Percentiles rank a stretch among this genome's conserved stretches.
phyloP scores from a whole-genome alignment of 92 coral and sea anemone genomes.

The Pocillopora meandrina region DNA sequence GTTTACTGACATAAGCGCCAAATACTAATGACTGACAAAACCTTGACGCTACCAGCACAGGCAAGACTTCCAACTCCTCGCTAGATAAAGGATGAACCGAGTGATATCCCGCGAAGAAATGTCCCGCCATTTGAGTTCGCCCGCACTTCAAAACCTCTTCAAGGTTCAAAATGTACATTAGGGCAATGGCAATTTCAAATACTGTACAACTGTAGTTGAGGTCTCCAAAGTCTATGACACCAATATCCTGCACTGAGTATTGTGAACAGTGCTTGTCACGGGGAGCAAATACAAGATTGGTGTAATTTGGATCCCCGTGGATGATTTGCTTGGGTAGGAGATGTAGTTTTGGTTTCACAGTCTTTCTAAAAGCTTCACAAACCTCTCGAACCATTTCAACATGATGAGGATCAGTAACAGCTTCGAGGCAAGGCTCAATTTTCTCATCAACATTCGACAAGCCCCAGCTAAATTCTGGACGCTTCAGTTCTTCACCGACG shows the following conservation, averaged over 20 bases:
- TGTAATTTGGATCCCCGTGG: slow-evolving; percentile 71
- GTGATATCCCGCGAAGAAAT: slow-evolving; percentile 71
- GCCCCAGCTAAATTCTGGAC: slow-evolving; percentile 21
- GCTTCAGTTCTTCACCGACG: slow-evolving; percentile 7
- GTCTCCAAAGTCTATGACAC: slow-evolving; percentile 74
- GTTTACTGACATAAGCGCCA: slow-evolving; percentile 35
- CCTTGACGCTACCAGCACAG: slow-evolving; percentile 46
- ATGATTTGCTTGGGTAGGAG: slow-evolving; percentile 68
- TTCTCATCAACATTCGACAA: not conserved
- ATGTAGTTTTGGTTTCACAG: slow-evolving; percentile 53
- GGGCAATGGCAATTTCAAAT: slow-evolving; percentile 66
- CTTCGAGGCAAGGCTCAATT: slow-evolving; percentile 12
- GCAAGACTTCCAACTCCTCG: slow-evolving; percentile 53
- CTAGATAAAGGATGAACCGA: slow-evolving; percentile 59
- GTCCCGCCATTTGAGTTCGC: slow-evolving; percentile 53
- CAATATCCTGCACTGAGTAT: not conserved
- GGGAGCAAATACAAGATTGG: slow-evolving; percentile 35
- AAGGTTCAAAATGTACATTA: slow-evolving; percentile 44
- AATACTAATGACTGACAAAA: slow-evolving; percentile 64
- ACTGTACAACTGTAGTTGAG: slow-evolving; percentile 56
- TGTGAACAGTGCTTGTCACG: not conserved
- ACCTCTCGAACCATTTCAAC: slow-evolving; percentile 29
- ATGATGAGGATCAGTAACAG: not conserved
- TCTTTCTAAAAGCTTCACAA: slow-evolving; percentile 28
- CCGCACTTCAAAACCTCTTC: slow-evolving; percentile 12